Conservation (phyloP, 2,888 invertebrate species). For the Lepeophtheirus nordmannii region DNA sequence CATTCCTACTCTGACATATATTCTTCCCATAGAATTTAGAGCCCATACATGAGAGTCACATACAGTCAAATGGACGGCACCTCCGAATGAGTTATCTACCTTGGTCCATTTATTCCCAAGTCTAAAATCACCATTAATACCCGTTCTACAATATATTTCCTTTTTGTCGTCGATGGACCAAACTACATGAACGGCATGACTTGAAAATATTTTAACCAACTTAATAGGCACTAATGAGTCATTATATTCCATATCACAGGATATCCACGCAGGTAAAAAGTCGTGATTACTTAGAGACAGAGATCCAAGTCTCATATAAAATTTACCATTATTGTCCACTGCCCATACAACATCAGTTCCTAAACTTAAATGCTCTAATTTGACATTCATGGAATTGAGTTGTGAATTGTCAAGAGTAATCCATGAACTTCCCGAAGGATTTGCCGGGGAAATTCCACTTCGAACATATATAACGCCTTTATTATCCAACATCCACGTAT, state of each 20-base stretch:
- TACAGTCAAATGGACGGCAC: background rate
- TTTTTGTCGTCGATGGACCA: background rate
- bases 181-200: background rate
- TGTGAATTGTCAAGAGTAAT: background rate
- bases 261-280: constrained; percentile 8
- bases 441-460: background rate
- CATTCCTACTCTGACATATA: background rate
- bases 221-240: background rate
- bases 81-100: background rate
- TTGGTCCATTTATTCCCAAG: background rate
- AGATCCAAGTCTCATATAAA: constrained; percentile 4
- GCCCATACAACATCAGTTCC: constrained; percentile 12
- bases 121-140: constrained; percentile 6
- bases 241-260: background rate
- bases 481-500: constrained; percentile 2
- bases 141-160: background rate
- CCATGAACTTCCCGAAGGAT: background rate
- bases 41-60: background rate
- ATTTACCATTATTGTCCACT: background rate
- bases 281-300: background rate
- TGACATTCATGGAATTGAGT: background rate
- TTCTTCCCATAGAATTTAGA: background rate
- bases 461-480: constrained; percentile 7
- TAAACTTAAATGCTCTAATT: background rate
- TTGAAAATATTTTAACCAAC: background rate